These are phyloP conservation scores for Nestor notabilis DNA, from an alignment of 2,113 vertebrate species.

Conservation along the genomic window DNA sequence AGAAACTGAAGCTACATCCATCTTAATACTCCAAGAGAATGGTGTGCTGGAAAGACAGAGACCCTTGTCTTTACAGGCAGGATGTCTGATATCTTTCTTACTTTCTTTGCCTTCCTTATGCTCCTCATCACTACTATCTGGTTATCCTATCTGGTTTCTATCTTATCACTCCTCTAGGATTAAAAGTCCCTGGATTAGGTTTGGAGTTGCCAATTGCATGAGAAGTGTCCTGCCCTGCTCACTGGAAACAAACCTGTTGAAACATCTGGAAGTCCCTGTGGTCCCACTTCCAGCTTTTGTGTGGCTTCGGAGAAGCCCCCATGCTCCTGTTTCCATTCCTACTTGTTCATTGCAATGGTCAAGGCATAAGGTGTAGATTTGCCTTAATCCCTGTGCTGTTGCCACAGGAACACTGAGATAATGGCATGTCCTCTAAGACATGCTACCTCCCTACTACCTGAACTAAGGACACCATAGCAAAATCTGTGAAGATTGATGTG, in stretches of 20 bases:
- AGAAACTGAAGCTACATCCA: neutral
- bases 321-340: neutral
- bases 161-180: neutral
- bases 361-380: neutral
- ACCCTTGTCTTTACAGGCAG: neutral
- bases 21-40: neutral
- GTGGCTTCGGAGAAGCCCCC: neutral
- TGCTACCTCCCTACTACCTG: neutral
- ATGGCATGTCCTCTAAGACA: neutral
- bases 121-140: neutral
- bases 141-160: neutral
- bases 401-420: neutral
- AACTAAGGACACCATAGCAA: fast-evolving
- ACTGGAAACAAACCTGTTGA: fast-evolving
- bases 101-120: neutral
- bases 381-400: neutral
- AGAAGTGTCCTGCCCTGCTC: neutral
- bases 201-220: neutral
- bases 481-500: neutral
- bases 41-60: neutral
- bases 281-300: neutral
- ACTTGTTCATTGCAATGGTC: fast-evolving
- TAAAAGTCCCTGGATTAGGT: neutral
- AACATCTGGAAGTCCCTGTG: neutral
- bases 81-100: neutral